Conservation (phyloP, 2,113 vertebrate species). For the Sebastes schlegelii region DNA sequence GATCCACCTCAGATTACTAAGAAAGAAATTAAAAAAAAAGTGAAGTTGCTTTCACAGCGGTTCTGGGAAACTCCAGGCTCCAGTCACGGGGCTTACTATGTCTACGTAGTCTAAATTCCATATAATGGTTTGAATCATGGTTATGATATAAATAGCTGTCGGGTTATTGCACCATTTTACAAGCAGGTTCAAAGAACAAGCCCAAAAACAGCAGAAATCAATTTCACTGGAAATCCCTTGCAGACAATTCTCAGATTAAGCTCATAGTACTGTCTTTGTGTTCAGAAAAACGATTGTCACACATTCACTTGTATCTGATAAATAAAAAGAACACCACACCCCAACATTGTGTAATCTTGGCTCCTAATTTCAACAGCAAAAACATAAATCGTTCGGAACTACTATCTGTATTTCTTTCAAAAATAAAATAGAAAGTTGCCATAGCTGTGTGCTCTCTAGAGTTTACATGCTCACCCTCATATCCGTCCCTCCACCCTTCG, state of each 20-base stretch:
- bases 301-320: conserved; percentile 14
- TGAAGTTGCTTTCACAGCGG: conserved; percentile 32
- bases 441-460: conserved; percentile 10
- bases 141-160: conserved; percentile 26
- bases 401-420: not conserved
- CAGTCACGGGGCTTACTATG: conserved; percentile 21
- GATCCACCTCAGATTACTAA: conserved; percentile 52
- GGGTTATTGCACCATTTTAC: conserved; percentile 29
- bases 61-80: conserved; percentile 58
- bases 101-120: conserved; percentile 15
- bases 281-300: not conserved
- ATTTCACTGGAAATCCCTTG: conserved; percentile 49
- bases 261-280: conserved; percentile 32
- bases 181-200: conserved; percentile 45
- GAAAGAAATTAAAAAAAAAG: conserved; percentile 43
- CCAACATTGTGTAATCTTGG: not conserved
- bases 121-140: conserved; percentile 19
- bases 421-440: not conserved
- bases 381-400: not conserved
- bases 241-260: conserved; percentile 23
- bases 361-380: conserved; percentile 1
- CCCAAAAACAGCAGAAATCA: conserved; percentile 24
- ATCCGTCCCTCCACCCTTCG: conserved; percentile 24
- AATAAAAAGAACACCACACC: conserved; percentile 3
- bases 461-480: conserved; percentile 6